These are phyloP conservation scores for Struthio camelus DNA, from an alignment of 2,113 vertebrate genomes.

Conservation along the genomic window DNA sequence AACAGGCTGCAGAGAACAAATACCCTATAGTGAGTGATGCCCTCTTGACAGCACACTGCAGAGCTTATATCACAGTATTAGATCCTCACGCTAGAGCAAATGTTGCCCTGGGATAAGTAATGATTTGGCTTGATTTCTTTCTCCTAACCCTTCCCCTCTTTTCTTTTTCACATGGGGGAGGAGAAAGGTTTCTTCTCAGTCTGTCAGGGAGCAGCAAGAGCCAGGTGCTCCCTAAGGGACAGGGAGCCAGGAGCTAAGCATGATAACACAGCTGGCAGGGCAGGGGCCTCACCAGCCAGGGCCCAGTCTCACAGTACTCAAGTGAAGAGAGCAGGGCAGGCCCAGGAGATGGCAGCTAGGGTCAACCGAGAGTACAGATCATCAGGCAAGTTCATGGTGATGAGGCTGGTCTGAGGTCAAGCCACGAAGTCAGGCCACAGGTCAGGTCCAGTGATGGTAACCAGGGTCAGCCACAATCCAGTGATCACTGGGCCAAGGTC, in stretches of 20 bases:
- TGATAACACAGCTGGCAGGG: too few species aligned
- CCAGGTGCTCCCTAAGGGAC: too few species aligned
- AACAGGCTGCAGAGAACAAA: not conserved
- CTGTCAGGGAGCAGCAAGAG: too few species aligned
- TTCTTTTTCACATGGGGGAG: not conserved
- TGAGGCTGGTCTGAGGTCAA: too few species aligned
- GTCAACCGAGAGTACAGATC: too few species aligned
- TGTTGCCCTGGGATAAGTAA: not conserved
- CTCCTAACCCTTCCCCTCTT: not conserved
- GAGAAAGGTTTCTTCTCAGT: not conserved
- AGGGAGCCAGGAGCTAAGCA: too few species aligned
- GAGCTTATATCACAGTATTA: rapidly evolving
- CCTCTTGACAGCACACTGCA: rapidly evolving
- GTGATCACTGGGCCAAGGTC: not conserved
- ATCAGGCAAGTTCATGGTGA: too few species aligned
- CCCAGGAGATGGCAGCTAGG: too few species aligned
- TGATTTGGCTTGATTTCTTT: not conserved
- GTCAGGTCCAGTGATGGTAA: not conserved
- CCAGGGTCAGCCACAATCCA: not conserved
- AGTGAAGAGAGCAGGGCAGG: too few species aligned
- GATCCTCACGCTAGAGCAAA: rapidly evolving
- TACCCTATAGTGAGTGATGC: rapidly evolving
- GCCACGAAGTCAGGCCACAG: not conserved
- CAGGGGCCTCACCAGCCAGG: too few species aligned
- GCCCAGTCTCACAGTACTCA: too few species aligned